Evolutionary conservation across 2,113 vertebrate genomes (phyloP), one percentile per base, ranked within the genome.

Genomic region (Mormyrus iriodes): DNA sequence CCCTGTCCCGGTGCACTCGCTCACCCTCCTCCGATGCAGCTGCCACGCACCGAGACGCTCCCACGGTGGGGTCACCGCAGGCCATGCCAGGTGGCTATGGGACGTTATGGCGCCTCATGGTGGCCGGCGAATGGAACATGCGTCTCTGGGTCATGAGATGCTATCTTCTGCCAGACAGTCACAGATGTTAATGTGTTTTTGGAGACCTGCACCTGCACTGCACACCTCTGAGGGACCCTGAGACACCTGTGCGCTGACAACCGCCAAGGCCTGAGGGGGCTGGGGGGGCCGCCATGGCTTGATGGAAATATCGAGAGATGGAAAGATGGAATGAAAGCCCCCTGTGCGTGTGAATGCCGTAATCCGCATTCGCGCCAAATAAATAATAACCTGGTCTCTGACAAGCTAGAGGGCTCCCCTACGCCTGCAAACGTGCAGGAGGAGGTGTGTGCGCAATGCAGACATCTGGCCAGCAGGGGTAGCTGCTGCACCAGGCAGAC

Each of bases 401-500:
- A 42, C 12, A n/a, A 21, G 35, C 17, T 12, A 17, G 73, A 2
- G 35, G 4, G 4, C 31, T 39, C 27, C 31, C 69, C 27, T 15
- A 9, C 35, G 13, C 31, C 35, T 12, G 13, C 65, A 35, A 35
- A 35, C 4, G 3, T 35, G 65, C 12, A 7, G 4, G n/a, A 13
- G 17, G 46, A 61, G 15, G 27, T 10, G 3, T 0, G n/a, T 42
- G 73, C 17, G 61, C 27, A 21, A 1, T 42, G 86, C 21, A 19
- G 55, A 13, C 12, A 39, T 87, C 86, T 24, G 31, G 8, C 76
- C 89, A 90, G 51, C 44, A 90, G 89, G 89, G 89, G 89, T 79
- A 55, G 89, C 86, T 90, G 86, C 39, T 55, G 89, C 69, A 55
- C 89, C 86, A 79, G 84, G 52, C 61, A 89, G 46, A 69, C n/a